phyloP scores from a whole-genome alignment of 2,888 invertebrate genomes.

The Teinopalpus imperialis region DNA sequence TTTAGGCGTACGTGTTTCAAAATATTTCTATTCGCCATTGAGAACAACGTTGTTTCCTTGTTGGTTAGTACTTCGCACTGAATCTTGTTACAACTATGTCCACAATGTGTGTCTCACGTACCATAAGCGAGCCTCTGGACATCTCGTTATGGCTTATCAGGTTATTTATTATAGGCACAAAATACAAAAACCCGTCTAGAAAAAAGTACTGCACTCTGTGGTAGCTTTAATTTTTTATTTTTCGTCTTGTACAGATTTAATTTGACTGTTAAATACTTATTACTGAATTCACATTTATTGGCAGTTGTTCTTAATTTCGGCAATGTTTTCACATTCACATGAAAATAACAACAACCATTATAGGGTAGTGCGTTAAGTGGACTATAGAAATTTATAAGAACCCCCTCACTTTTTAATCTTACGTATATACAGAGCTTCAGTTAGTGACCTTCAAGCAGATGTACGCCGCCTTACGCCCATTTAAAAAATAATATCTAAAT shows the following conservation, averaged over 20 bases:
- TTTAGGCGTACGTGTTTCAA: no score
- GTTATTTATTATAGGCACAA: no score
- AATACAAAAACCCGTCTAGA: no score
- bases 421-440: conserved; percentile 71
- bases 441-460: conserved; percentile 53
- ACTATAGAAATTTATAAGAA: conserved; percentile 42
- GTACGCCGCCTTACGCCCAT: conserved; percentile 55
- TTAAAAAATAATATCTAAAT: conserved; percentile 67
- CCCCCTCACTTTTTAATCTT: conserved; percentile 48
- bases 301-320: conserved; percentile 72
- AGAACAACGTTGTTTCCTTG: no score
- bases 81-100: no score
- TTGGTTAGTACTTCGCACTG: no score
- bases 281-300: conserved; percentile 72
- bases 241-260: conserved; percentile 80
- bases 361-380: conserved; percentile 46
- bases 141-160: no score
- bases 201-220: no score
- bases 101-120: no score
- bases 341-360: conserved; percentile 35
- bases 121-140: no score
- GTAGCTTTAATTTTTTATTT: no score
- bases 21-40: no score
- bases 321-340: conserved; percentile 59
- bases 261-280: conserved; percentile 77